Base-by-base conservation (phyloP, 2,888 invertebrate species). In the Liodrosophila aerea region DNA sequence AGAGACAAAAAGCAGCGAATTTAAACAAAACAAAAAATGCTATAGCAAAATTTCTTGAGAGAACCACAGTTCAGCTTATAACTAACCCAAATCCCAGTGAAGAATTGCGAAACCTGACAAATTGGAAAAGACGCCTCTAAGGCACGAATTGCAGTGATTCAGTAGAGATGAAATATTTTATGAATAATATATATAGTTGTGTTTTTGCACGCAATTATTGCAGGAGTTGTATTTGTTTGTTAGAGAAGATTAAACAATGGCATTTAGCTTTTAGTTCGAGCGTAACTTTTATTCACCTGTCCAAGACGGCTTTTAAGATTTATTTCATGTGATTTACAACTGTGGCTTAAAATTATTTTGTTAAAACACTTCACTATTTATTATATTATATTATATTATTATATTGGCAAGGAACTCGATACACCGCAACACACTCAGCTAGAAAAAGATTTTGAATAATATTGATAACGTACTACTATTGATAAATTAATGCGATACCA, bases 251-350 rank as follows among this genome's bases (percentile, higher is more conserved):
- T 12, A 50, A 31, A 13, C 13, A 22, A 39, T 18, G 37, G 16
- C 9, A 9, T 30, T 40, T 18, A 8, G 31, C 18, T 30, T 33
- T 53, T 27, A 37, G 12, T 9, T 12, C 12, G 18, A n/a, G 11
- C 18, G 13, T 37, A 27, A 18, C 30, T 12, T 41, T 44, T 22
- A 47, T 43, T 33, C n/a, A 18, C 39, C 47, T 34, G 34, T 43
- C 56, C 39, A 12, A 7, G 34, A 49, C 36, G 34, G 31, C 47
- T 46, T 56, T 61, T 54, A 53, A 46, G 36, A 61, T 57, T 68
- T 74, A 33, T 51, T 63, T 70, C 16, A 83, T 80, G 80, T 81
- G 80, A 83, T 81, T 81, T 75, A 64, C 52, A 73, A 76, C 65
- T 76, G 80, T 81, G 80, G 83, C 80, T 83, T 83, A 80, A 31